These are phyloP conservation scores for Ceyx melanurus DNA, from an alignment of 2,113 vertebrate genomes.

Conservation along the genomic window DNA sequence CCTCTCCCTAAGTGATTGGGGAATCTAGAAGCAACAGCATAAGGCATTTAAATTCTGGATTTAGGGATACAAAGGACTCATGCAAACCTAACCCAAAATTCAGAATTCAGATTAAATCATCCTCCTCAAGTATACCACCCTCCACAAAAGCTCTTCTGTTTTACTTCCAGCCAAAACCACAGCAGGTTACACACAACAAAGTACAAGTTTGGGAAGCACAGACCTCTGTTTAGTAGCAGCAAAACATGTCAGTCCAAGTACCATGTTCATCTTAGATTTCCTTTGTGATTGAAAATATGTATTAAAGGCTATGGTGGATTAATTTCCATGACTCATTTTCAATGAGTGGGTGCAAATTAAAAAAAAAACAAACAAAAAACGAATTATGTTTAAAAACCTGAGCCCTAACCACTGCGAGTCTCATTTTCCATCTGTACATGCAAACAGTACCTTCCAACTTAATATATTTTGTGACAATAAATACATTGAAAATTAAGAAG, in stretches of 20 bases:
- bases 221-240: not conserved
- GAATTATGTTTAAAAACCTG: not conserved
- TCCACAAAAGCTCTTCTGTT: not conserved
- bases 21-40: not conserved
- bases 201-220: not conserved
- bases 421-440: not conserved
- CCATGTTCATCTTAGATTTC: not conserved
- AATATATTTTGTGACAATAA: not conserved
- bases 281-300: not conserved
- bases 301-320: not conserved
- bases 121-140: accelerated
- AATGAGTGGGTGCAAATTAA: not conserved
- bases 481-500: not conserved
- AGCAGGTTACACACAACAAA: not conserved
- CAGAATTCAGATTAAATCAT: not conserved
- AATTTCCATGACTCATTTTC: not conserved
- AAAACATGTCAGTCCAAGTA: not conserved
- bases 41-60: not conserved
- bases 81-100: not conserved
- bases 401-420: not conserved
- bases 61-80: not conserved
- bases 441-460: not conserved
- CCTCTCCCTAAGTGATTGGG: not conserved
- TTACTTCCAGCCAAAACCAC: not conserved
- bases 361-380: not conserved